Percentiles rank a stretch among this genome's conserved stretches.
phyloP scores from a whole-genome alignment of 1,140 invertebrate species.

The Pogonus chalceus region DNA sequence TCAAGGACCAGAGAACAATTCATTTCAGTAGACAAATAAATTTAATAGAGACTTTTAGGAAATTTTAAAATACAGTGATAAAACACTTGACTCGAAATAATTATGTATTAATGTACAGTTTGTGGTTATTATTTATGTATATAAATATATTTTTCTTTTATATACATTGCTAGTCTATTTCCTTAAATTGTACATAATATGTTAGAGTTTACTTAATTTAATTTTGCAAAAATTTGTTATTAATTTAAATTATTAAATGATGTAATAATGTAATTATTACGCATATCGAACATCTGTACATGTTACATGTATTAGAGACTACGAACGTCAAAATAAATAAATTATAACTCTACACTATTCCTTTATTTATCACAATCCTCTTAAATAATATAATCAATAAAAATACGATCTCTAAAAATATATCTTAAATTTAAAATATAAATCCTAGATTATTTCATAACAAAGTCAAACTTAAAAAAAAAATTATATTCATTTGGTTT shows the following conservation, averaged over 20 bases:
- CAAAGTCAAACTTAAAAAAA: too few species aligned
- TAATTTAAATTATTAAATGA: slow-evolving; percentile 2
- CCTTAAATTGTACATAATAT: slow-evolving; percentile 6
- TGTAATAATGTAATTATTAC: slow-evolving; percentile 7
- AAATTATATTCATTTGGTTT: too few species aligned
- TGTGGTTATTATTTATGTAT: background rate
- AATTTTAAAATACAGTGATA: background rate
- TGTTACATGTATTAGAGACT: slow-evolving; percentile 7
- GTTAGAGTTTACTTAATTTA: slow-evolving; percentile 7
- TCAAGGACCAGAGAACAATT: background rate
- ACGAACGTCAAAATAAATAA: slow-evolving; percentile 1
- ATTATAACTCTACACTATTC: too few species aligned
- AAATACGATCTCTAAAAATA: too few species aligned
- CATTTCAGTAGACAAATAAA: slow-evolving; percentile 7
- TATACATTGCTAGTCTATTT: background rate
- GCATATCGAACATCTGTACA: slow-evolving; percentile 6
- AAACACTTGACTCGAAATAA: background rate
- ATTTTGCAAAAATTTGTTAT: slow-evolving; percentile 8
- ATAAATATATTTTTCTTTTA: background rate
- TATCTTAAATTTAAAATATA: too few species aligned
- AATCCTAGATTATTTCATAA: too few species aligned
- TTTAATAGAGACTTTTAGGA: background rate
- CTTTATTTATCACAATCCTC: too few species aligned
- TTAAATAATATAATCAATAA: too few species aligned
- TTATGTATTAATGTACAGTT: slow-evolving; percentile 1